phyloP scores from a whole-genome alignment of 2,888 invertebrate genomes.

The Pristionchus japonicus region DNA sequence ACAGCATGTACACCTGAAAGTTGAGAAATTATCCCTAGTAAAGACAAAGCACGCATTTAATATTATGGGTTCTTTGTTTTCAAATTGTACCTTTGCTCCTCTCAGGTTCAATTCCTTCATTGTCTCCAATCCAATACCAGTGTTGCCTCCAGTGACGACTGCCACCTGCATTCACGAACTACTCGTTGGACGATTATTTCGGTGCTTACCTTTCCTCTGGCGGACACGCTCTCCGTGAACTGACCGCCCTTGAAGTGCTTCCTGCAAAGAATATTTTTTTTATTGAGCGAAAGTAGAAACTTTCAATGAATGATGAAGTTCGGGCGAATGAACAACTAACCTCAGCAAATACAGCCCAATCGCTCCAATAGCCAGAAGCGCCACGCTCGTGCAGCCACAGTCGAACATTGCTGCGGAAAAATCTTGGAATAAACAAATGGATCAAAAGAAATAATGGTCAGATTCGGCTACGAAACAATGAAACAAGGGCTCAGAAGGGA shows the following conservation, averaged over 20 bases:
- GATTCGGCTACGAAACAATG: too few relatives aligned
- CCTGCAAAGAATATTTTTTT: constrained; percentile 8
- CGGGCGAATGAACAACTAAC: not conserved
- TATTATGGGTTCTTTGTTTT: too few relatives aligned
- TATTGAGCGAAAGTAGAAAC: too few relatives aligned
- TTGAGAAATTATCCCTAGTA: not conserved
- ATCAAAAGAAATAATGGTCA: too few relatives aligned
- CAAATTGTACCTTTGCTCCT: constrained; percentile 66
- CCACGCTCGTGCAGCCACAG: not conserved
- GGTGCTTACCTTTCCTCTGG: constrained; percentile 82
- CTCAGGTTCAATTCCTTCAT: constrained; percentile 67
- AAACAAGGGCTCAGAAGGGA: too few relatives aligned
- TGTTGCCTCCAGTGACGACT: constrained; percentile 79
- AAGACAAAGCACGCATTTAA: not conserved
- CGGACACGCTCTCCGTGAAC: too few relatives aligned
- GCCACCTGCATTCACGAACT: too few relatives aligned
- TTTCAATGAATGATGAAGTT: too few relatives aligned
- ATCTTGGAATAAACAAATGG: too few relatives aligned
- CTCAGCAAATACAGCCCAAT: not conserved
- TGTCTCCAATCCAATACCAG: constrained; percentile 82
- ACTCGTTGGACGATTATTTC: too few relatives aligned
- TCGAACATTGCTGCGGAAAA: not conserved
- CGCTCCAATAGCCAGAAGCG: not conserved
- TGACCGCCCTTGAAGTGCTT: constrained; percentile 73
- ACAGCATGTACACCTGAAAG: constrained; percentile 71